These are phyloP conservation scores for Tricholauxania praeusta DNA, from an alignment of 2,888 invertebrate species.

Conservation along the genomic window DNA sequence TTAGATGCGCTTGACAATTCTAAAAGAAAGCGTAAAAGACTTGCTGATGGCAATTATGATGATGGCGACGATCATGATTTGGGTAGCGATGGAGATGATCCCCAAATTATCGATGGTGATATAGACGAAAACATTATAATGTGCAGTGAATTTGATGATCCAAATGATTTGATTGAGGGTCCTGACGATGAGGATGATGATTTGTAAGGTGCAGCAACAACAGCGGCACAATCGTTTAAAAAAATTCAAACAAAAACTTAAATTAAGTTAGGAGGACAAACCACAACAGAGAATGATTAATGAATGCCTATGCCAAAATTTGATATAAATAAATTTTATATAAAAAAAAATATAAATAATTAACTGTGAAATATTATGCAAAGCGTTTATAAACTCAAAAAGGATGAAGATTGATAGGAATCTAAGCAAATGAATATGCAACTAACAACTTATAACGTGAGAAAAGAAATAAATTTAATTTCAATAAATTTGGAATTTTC, in stretches of 20 bases:
- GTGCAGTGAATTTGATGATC: conserved; percentile 54
- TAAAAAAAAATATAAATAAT: conserved; percentile 12
- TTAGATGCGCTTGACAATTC: conserved; percentile 10
- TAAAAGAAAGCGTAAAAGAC: conserved; percentile 49
- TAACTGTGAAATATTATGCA: conserved; percentile 10
- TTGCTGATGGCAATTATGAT: conserved; percentile 33
- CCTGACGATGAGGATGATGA: conserved; percentile 52
- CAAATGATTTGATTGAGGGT: conserved; percentile 61
- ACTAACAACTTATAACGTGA: conserved; percentile 24
- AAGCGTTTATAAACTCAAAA: conserved; percentile 14
- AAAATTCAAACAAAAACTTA: too few species aligned
- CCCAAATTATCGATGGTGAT: conserved; percentile 42
- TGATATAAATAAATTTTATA: conserved; percentile 24
- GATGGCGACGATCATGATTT: conserved; percentile 48
- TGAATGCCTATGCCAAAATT: conserved; percentile 44
- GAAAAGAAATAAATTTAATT: conserved; percentile 20
- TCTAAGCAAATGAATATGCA: conserved; percentile 30
- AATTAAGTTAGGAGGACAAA: too few species aligned
- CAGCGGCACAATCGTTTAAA: background rate
- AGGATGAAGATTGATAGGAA: conserved; percentile 39
- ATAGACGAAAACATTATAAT: conserved; percentile 48
- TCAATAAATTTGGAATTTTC: conserved; percentile 25
- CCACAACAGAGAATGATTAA: conserved; percentile 12
- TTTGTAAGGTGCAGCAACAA: conserved; percentile 43
- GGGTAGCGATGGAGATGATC: conserved; percentile 49